These are phyloP conservation scores for Thereva unica DNA, from an alignment of 2,888 invertebrate genomes.

Conservation along the genomic window DNA sequence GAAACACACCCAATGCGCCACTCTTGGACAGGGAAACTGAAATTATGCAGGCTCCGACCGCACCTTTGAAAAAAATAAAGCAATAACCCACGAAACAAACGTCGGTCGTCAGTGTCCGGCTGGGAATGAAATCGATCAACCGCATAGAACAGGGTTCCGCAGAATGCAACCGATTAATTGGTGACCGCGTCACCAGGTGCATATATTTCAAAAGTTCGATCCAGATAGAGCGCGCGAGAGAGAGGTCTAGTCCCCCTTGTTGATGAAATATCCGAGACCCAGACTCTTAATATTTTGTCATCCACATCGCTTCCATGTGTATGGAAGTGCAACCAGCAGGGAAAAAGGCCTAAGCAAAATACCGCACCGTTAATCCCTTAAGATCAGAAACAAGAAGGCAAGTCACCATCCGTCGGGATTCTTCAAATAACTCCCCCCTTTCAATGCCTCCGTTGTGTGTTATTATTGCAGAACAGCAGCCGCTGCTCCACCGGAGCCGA, in stretches of 20 bases:
- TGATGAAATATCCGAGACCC: no score
- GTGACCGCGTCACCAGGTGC: no score
- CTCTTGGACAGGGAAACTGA: no score
- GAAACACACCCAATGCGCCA: no score
- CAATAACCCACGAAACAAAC: background rate
- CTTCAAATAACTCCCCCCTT: background rate
- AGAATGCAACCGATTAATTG: no score
- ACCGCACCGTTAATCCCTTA: background rate
- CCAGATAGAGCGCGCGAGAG: no score
- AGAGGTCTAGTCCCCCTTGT: no score
- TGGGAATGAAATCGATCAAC: background rate
- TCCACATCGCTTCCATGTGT: background rate
- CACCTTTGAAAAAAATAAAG: background rate
- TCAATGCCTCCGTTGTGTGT: no score
- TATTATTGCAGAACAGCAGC: no score
- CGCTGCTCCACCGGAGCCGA: no score
- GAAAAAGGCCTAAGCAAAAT: background rate
- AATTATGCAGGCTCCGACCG: background rate
- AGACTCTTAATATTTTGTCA: no score
- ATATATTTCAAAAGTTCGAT: no score
- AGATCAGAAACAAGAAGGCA: background rate
- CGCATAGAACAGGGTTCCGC: background rate
- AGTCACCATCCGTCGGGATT: background rate
- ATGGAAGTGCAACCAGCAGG: background rate
- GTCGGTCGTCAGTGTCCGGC: background rate